phyloP scores from a whole-genome alignment of 2,888 invertebrate species.

The Lasioglossum pauxillum region DNA sequence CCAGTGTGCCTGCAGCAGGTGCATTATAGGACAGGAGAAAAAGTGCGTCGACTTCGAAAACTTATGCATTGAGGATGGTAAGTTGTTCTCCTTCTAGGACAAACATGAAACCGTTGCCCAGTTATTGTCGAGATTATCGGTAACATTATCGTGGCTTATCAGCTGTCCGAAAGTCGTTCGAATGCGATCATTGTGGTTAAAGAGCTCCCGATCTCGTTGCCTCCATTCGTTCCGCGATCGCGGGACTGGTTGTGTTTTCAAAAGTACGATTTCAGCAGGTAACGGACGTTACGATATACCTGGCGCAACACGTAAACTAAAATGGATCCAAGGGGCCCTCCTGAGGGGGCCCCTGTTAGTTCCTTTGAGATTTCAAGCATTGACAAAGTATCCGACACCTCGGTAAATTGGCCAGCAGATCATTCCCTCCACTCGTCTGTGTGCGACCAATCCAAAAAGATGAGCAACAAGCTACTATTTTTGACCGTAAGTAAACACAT shows the following conservation, averaged over 20 bases:
- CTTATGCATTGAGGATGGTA: conserved; percentile 61
- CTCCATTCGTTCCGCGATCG: conserved; percentile 15
- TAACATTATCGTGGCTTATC: conserved; percentile 19
- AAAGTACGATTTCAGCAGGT: conserved; percentile 48
- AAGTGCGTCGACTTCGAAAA: conserved; percentile 65
- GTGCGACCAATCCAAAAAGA: conserved; percentile 77
- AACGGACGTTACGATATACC: conserved; percentile 44
- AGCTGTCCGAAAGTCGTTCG: conserved; percentile 24
- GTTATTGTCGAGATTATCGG: conserved; percentile 4
- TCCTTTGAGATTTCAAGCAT: conserved; percentile 78
- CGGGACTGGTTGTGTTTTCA: conserved; percentile 12
- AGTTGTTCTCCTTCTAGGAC: conserved; percentile 36
- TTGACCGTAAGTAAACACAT: conserved; percentile 77
- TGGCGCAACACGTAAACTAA: conserved; percentile 66
- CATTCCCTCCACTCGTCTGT: conserved; percentile 73
- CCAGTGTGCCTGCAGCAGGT: conserved; percentile 70
- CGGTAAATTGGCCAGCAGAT: conserved; percentile 76
- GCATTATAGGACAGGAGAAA: conserved; percentile 55
- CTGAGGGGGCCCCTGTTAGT: conserved; percentile 83
- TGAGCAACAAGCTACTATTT: conserved; percentile 79
- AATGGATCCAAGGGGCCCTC: conserved; percentile 84
- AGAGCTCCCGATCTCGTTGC: conserved; percentile 28
- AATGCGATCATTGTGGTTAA: conserved; percentile 50
- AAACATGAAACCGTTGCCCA: conserved; percentile 2
- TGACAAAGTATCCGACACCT: conserved; percentile 77